These are phyloP conservation scores for Oscheius onirici DNA, from an alignment of 2,888 invertebrate species.

Conservation along the genomic window DNA sequence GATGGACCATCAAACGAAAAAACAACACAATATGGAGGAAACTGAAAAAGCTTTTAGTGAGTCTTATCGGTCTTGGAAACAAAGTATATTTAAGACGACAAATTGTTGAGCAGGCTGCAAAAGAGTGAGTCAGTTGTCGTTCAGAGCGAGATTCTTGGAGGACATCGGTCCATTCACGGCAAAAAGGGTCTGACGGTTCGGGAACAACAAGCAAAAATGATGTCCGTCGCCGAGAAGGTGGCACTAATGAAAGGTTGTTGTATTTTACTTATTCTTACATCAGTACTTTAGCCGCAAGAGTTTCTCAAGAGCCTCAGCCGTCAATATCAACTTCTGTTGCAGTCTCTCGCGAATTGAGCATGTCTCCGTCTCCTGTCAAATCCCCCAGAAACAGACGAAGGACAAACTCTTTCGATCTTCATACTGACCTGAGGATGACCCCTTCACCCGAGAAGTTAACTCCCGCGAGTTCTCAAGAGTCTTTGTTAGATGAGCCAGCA, in stretches of 20 bases:
- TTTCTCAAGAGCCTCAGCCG: neutral
- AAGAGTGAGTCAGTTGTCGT: neutral
- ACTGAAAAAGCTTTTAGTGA: neutral
- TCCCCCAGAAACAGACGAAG: neutral
- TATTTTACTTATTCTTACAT: neutral
- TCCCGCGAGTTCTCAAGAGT: neutral
- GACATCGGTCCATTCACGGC: neutral
- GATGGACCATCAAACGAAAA: neutral
- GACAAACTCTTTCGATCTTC: neutral
- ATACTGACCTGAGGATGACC: neutral
- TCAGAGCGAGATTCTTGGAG: no score
- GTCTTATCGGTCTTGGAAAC: neutral
- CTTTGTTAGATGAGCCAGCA: neutral
- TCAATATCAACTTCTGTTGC: neutral
- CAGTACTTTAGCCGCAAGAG: neutral
- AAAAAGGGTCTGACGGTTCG: neutral
- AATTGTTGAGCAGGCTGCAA: neutral
- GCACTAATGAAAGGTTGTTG: neutral
- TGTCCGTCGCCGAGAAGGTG: neutral
- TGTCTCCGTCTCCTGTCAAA: neutral
- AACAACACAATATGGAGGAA: neutral
- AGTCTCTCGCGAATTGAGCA: neutral
- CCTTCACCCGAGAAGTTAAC: neutral
- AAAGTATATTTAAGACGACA: neutral
- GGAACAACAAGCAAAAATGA: neutral